Conservation (phyloP, 2,797 vertebrate genomes). For the Propithecus deckenii region DNA sequence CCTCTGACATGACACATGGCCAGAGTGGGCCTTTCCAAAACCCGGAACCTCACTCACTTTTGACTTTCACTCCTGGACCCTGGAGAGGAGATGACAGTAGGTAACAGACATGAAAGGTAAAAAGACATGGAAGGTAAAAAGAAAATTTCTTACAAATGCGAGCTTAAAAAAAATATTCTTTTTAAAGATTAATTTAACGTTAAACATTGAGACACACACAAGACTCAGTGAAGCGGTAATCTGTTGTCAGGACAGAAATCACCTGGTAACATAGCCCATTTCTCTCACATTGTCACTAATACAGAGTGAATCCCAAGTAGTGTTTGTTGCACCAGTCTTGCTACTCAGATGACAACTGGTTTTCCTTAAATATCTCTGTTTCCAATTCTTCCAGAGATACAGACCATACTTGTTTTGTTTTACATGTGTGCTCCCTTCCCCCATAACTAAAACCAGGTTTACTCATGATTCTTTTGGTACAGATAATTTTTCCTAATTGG, state of each 20-base stretch:
- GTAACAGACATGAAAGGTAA: not conserved
- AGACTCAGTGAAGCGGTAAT: not conserved
- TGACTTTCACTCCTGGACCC: not conserved
- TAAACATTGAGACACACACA: not conserved
- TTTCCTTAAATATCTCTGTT: constrained; percentile 10
- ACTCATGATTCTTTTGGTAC: not conserved
- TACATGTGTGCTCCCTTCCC: not conserved
- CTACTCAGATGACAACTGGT: not conserved
- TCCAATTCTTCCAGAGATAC: not conserved
- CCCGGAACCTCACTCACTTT: not conserved
- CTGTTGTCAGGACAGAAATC: not conserved
- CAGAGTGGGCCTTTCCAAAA: not conserved
- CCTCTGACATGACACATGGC: not conserved
- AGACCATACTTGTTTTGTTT: not conserved
- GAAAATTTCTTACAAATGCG: not conserved
- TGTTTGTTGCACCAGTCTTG: not conserved
- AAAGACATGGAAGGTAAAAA: not conserved
- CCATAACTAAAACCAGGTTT: constrained; percentile 12
- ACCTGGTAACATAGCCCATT: not conserved
- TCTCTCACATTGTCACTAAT: not conserved
- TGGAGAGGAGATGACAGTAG: not conserved
- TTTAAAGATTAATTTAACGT: not conserved
- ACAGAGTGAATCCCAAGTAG: not conserved
- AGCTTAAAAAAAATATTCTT: not conserved
- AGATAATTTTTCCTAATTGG: not conserved